Percentiles rank a stretch among this genome's conserved stretches.
phyloP scores from a whole-genome alignment of 2,888 invertebrate genomes.

The Philopedon plagiatum region DNA sequence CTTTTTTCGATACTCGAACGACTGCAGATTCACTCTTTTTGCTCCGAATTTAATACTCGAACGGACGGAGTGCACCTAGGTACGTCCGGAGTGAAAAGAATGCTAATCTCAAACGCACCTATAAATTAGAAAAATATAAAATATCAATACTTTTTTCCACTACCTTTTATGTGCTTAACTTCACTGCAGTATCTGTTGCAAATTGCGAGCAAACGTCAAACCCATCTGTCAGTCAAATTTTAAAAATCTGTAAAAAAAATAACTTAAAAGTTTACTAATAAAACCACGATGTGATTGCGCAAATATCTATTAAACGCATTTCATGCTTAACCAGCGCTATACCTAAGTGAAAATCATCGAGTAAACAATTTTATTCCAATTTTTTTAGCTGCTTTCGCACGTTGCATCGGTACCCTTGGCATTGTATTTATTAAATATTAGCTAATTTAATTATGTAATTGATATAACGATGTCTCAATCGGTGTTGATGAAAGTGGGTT shows the following conservation, averaged over 20 bases:
- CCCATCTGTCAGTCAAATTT: not conserved
- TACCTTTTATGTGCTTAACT: not conserved
- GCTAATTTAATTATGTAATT: conserved; percentile 44
- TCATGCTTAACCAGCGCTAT: conserved; percentile 30
- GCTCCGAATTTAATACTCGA: too few relatives aligned
- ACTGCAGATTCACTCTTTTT: too few relatives aligned
- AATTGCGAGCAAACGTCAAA: conserved; percentile 4
- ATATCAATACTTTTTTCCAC: not conserved
- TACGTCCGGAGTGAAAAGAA: too few relatives aligned
- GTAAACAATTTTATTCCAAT: not conserved
- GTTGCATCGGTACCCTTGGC: conserved; percentile 4
- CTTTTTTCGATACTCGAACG: too few relatives aligned
- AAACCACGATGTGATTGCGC: conserved; percentile 26
- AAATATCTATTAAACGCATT: conserved; percentile 17
- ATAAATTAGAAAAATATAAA: too few relatives aligned
- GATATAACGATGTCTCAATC: conserved; percentile 23
- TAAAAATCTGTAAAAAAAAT: not conserved
- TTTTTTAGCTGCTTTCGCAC: not conserved
- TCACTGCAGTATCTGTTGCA: not conserved
- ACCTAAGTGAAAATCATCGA: conserved; percentile 1
- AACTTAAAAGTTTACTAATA: conserved; percentile 12
- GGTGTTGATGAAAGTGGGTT: conserved; percentile 15
- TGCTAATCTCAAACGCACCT: too few relatives aligned
- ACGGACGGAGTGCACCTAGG: too few relatives aligned
- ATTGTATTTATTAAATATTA: conserved; percentile 16